Evolutionary conservation across 2,113 vertebrate species (phyloP).

Genomic region (Laticauda laticaudata): DNA sequence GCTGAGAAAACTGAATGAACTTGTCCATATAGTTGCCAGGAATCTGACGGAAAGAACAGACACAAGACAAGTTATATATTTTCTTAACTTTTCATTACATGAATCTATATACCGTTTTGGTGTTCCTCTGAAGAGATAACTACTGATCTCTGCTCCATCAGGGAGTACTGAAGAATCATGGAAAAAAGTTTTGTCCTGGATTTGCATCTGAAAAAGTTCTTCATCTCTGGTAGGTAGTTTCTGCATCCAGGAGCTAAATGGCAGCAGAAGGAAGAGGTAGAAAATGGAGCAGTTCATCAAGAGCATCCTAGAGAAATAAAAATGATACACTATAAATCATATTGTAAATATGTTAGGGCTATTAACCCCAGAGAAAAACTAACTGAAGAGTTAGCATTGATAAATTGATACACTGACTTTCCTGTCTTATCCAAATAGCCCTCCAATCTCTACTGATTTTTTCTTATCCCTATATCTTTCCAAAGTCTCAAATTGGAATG

Average conservation of each 20-base stretch:
- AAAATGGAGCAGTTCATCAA: constrained; percentile 62
- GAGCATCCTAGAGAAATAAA: constrained; percentile 79
- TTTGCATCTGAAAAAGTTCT: constrained; percentile 97
- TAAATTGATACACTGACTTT: not conserved
- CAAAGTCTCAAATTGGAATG: not conserved
- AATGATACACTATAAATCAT: constrained; percentile 21
- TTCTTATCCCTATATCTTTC: not conserved
- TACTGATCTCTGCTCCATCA: constrained; percentile 93
- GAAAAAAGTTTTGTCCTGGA: constrained; percentile 88
- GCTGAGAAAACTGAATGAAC: not conserved
- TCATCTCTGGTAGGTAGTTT: constrained; percentile 96
- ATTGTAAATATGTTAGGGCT: accelerated
- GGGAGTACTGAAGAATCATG: constrained; percentile 92
- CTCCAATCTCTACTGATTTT: not conserved
- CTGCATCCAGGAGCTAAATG: constrained; percentile 74
- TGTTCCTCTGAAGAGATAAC: constrained; percentile 94
- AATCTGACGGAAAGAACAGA: not conserved
- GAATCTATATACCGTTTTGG: constrained; percentile 83
- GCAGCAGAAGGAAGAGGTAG: constrained; percentile 72
- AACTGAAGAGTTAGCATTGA: not conserved
- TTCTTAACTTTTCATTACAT: not conserved
- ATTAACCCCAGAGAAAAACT: not conserved
- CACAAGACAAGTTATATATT: not conserved
- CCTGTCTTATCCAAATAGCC: not conserved
- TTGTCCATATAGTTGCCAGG: not conserved